Conservation (phyloP, 35 echinoderm and acorn worm species). For the Amphiura filiformis region DNA sequence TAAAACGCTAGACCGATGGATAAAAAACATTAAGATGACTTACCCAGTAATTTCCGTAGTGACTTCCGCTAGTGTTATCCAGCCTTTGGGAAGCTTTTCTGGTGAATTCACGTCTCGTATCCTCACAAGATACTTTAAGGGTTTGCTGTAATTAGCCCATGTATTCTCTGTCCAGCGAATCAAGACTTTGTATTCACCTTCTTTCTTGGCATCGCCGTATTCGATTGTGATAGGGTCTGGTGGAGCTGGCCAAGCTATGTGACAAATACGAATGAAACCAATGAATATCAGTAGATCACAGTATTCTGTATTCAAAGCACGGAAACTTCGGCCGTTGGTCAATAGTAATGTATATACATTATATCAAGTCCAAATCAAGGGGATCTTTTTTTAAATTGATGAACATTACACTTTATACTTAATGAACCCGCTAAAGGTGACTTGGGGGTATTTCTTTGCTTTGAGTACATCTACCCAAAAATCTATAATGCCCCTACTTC, state of each 20-base stretch:
- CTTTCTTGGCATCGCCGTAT: slow-evolving; percentile 52
- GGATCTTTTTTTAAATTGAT: neutral
- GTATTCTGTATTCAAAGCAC: neutral
- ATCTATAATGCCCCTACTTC: too few species aligned
- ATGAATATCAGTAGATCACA: neutral
- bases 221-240: slow-evolving; percentile 58
- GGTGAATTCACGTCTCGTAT: slow-evolving; percentile 10
- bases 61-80: neutral
- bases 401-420: too few species aligned
- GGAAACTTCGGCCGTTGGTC: neutral
- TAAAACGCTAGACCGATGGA: too few species aligned
- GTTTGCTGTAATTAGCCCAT: slow-evolving; percentile 15
- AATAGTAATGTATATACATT: neutral
- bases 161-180: slow-evolving; percentile 16
- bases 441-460: too few species aligned
- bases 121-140: slow-evolving; percentile 18
- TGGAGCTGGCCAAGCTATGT: slow-evolving; percentile 72
- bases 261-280: neutral
- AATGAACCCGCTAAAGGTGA: too few species aligned
- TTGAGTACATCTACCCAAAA: too few species aligned
- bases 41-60: slow-evolving; percentile 28
- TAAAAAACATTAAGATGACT: neutral
- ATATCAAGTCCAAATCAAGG: neutral
- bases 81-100: neutral
- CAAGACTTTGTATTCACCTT: slow-evolving; percentile 73